These are phyloP conservation scores for Lagorchestes hirsutus DNA, from an alignment of 2,797 vertebrate genomes.

Conservation along the genomic window DNA sequence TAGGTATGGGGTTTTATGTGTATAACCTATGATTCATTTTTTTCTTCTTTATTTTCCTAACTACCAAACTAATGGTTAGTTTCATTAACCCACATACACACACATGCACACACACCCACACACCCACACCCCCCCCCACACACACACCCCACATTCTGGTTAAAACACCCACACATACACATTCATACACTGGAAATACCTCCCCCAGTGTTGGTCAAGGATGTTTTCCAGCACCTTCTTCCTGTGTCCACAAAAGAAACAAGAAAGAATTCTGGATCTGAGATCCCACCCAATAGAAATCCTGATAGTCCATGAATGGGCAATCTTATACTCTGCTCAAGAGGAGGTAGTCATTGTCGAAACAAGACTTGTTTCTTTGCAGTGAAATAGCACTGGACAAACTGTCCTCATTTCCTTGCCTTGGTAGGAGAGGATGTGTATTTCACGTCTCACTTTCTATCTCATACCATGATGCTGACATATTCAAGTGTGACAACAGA, in stretches of 20 bases:
- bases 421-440: slow-evolving; percentile 25
- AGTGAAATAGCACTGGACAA: background rate
- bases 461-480: slow-evolving; percentile 30
- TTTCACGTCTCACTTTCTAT: slow-evolving; percentile 51
- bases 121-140: background rate
- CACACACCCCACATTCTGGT: background rate
- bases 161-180: background rate
- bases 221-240: slow-evolving; percentile 31
- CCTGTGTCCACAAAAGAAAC: slow-evolving; percentile 42
- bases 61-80: slow-evolving; percentile 30
- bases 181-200: slow-evolving; percentile 31
- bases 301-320: slow-evolving; percentile 29
- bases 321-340: background rate
- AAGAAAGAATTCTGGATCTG: slow-evolving; percentile 15
- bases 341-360: slow-evolving; percentile 23
- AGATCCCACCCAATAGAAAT: slow-evolving; percentile 19
- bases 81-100: slow-evolving; percentile 29
- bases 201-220: slow-evolving; percentile 12
- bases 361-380: slow-evolving; percentile 60
- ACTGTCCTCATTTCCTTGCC: slow-evolving; percentile 30
- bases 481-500: slow-evolving; percentile 40
- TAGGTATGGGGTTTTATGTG: slow-evolving; percentile 22
- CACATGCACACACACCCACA: background rate
- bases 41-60: slow-evolving; percentile 10
- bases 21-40: background rate